Evolutionary conservation across 2,113 vertebrate genomes (phyloP), one percentile per base, ranked within the genome.

Genomic region (Felis chaus): DNA sequence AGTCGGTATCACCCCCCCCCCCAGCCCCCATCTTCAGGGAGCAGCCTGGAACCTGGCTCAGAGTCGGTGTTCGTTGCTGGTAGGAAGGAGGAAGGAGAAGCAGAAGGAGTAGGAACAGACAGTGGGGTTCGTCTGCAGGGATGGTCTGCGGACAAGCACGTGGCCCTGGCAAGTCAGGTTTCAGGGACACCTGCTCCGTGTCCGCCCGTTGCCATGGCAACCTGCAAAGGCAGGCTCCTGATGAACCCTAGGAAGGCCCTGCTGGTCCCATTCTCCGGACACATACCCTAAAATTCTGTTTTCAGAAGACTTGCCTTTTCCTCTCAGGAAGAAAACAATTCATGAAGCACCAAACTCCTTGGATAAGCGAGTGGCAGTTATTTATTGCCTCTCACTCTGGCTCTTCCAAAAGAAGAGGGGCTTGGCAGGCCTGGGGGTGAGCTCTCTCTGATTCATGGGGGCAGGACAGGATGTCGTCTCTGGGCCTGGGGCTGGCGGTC

Each of bases 381-480:
- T 85, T 19, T 85, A 84, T 85, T 19, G 0, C 23, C 3, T 1
- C 29, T 74, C 18, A 18, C 7, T 41, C 29, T 36, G 19, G 53
- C 25, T 88, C 73, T 87, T 81, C 68, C 53, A 25, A 25, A 96
- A 65, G 82, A 57, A 92, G 7, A 85, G 41, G 41, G 48, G 12
- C 18, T 71, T 5, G 41, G n/a, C 9, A 7, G 39, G 29, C 12
- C 21, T 16, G 23, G 21, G 8, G 9, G 7, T 7, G 18, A 91
- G 65, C 63, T 93, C 83, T 83, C 93, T 76, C 88, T 96, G 92
- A 79, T 93, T 94, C 97, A 84, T 94, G 68, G 0, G 31, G 7
- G 3, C 1, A 39, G 39, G 6, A 5, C 1, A 9, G 8, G 45
- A 45, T 1, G 1, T 45, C 45, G 0, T 92, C 94, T 78, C 97